Percentiles rank a stretch among this genome's conserved stretches.
phyloP scores from a whole-genome alignment of 2,113 vertebrate genomes.

The Plectropomus leopardus region DNA sequence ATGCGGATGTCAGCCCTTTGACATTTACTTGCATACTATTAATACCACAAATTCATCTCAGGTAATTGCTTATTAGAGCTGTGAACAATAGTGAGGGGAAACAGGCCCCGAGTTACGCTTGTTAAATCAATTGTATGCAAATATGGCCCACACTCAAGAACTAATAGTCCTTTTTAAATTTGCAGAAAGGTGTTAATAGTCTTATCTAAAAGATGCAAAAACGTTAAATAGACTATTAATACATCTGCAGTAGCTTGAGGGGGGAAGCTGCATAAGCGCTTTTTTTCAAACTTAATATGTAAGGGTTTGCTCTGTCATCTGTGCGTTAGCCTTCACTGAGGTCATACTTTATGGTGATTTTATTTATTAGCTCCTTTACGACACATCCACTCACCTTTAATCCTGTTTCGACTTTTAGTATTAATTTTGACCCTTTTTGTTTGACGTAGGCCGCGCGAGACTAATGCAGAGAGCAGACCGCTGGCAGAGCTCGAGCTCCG shows the following conservation, averaged over 20 bases:
- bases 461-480: background rate
- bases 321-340: background rate
- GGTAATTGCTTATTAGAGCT: conserved; percentile 14
- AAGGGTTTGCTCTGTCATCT: background rate
- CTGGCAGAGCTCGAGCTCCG: background rate
- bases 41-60: conserved; percentile 16
- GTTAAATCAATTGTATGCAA: conserved; percentile 13
- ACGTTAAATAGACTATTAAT: background rate
- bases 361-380: background rate
- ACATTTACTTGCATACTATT: conserved; percentile 19
- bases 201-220: background rate
- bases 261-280: background rate
- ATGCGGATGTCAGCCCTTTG: conserved; percentile 14
- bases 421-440: conserved; percentile 40
- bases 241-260: background rate
- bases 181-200: background rate
- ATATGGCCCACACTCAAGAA: background rate
- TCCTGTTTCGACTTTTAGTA: background rate
- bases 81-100: conserved; percentile 14
- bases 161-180: background rate
- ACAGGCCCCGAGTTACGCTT: background rate
- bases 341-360: background rate
- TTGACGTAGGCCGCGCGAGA: conserved; percentile 30
- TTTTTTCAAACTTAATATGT: background rate
- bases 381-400: background rate